Conservation (phyloP, 2,888 invertebrate genomes). For the Cerastoderma edule region DNA sequence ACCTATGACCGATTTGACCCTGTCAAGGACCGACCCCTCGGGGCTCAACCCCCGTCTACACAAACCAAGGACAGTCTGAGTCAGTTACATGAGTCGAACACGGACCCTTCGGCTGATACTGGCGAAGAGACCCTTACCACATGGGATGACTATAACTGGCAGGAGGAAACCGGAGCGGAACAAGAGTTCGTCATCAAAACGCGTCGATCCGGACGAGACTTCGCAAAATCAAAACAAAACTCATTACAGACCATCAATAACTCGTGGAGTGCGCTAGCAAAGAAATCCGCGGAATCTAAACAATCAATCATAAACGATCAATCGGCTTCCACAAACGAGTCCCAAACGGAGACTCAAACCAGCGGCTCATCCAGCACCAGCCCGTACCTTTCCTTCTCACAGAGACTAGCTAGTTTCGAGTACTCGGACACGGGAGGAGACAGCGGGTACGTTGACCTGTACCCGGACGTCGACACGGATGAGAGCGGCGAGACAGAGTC, state of each 20-base stretch:
- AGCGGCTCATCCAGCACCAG: conserved; percentile 2
- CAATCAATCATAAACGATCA: too few species aligned
- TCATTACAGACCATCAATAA: neutral
- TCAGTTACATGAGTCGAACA: conserved; percentile 12
- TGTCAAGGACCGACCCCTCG: conserved; percentile 13
- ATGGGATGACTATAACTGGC: conserved; percentile 67
- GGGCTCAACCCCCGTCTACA: conserved; percentile 7
- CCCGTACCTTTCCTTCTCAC: conserved; percentile 45
- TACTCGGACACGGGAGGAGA: conserved; percentile 64
- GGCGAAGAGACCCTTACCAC: conserved; percentile 57
- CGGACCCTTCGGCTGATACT: conserved; percentile 35
- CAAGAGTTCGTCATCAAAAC: conserved; percentile 59
- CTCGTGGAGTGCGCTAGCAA: too few species aligned
- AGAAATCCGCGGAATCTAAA: too few species aligned
- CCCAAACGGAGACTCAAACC: conserved; percentile 9
- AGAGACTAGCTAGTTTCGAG: conserved; percentile 63
- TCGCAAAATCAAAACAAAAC: conserved; percentile 29
- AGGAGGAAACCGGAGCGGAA: conserved; percentile 64
- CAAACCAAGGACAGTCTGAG: conserved; percentile 11
- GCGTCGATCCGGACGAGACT: conserved; percentile 59
- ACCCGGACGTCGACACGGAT: conserved; percentile 52
- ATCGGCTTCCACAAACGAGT: too few species aligned
- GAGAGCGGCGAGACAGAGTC: conserved; percentile 57
- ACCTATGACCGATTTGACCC: conserved; percentile 41
- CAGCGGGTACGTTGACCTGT: conserved; percentile 56